Evolutionary conservation across 2,888 invertebrate species (phyloP), one percentile per base, ranked within the genome.

Genomic region (Chrysolina haemoptera): DNA sequence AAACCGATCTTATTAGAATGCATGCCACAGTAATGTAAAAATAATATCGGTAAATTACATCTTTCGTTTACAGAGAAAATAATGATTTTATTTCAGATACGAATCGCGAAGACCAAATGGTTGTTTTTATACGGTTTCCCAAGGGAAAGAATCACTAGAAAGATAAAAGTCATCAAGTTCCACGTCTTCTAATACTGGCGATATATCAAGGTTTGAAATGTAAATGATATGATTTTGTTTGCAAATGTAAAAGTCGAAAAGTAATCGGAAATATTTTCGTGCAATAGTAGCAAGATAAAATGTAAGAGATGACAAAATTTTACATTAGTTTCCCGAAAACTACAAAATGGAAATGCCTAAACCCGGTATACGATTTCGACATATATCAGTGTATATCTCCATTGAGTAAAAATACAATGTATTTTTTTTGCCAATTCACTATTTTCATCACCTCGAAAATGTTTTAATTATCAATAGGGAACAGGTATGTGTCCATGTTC

Each of bases 121-220:
- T 16, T 59, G n/a, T 35, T 59, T 59, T 55, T 55, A 11, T 59
- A 14, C n/a, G 50, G n/a, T 59, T 59, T 22, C 59, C 16, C n/a
- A 35, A 59, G 27, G 59, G n/a, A 27, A 59, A 59, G 59, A n/a
- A 27, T 59, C 35, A 27, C 35, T 59, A 27, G 27, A 59, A 27
- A 59, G 27, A 59, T 59, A 59, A 27, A 35, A 22, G 59, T 59
- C 35, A 59, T 59, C 35, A 59, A 35, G 59, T 59, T 59, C 35
- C 59, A 14, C n/a, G 14, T 35, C 27, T 27, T 8, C 27, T n/a
- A n/a, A 59, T 53, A n/a, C 35, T 8, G 22, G 35, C 35, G 35
- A 59, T 59, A n/a, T 59, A 59, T 59, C 27, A 59, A 59, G 12
- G 27, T 35, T 27, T 14, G 20, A 4, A 12, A 20, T 20, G 20